Evolutionary conservation across 2,113 vertebrate species (phyloP), one percentile per base, ranked within the genome.

Genomic region (Sorex araneus): DNA sequence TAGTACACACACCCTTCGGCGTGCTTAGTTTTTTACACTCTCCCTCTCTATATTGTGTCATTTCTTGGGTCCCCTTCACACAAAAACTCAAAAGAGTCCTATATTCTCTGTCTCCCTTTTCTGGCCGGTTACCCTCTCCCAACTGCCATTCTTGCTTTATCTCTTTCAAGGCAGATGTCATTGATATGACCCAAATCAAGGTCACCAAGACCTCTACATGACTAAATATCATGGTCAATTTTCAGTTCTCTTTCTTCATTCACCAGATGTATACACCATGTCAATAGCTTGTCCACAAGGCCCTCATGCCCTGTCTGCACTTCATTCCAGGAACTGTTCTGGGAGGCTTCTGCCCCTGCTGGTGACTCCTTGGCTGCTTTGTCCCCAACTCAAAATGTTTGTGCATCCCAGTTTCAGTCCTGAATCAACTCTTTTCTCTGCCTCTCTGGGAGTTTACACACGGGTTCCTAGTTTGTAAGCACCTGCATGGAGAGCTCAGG

Each of bases 171-270:
- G 64, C 2, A 36, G 36, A 54, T 50, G 34, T 84, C 47, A 18
- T 6, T 23, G 80, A 47, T 25, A 45, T 78, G 45, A 11, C 34
- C 43, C 18, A 18, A 75, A 36, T 76, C 43, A 60, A 69, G 15
- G 57, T 87, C 73, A 81, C 47, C 12, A 28, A 0, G 45, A 19
- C 11, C 67, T 83, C 67, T 75, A 47, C 3, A 1, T 11, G 32
- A 60, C 63, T 89, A 81, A 95, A 90, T 92, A 80, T 60, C 90
- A 90, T 0, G 67, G 71, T 54, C 66, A 8, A 6, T 30, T 47
- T 88, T 73, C 79, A 36, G 28, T 64, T 34, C 8, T 63, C 40
- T 64, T 19, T 13, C 28, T 69, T 23, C 27, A 40, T 12, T 21
- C 23, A 30, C 25, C 9, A 3, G 27, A 30, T 45, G 64, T 43